Conservation (phyloP, 2,113 vertebrate genomes). For the Salvelinus sp. region DNA sequence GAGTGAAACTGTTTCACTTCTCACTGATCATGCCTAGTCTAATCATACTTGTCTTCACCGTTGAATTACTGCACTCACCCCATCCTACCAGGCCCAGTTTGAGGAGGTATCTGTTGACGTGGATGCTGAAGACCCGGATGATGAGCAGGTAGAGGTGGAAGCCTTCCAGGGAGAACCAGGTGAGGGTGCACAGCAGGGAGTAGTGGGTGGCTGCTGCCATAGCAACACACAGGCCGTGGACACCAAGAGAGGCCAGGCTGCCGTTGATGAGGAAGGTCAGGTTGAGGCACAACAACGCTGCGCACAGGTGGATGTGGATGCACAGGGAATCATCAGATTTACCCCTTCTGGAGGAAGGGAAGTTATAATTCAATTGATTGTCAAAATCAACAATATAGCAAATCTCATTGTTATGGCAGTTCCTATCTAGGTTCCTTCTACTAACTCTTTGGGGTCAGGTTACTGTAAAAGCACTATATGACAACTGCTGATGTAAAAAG, state of each 20-base stretch:
- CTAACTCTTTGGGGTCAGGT: too few species aligned
- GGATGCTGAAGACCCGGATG: constrained; percentile 70
- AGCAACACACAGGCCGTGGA: constrained; percentile 1
- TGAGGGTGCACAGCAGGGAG: constrained; percentile 71
- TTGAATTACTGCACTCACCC: constrained; percentile 53
- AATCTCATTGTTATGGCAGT: too few species aligned
- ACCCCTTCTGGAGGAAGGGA: neutral
- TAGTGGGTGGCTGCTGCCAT: constrained; percentile 64
- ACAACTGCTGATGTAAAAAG: too few species aligned
- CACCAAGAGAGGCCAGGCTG: neutral
- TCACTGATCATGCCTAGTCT: too few species aligned
- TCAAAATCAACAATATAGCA: neutral
- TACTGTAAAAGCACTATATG: too few species aligned
- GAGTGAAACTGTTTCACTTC: neutral
- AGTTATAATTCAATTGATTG: neutral
- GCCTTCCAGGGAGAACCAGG: constrained; percentile 71
- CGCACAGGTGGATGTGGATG: constrained; percentile 27
- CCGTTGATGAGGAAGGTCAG: constrained; percentile 63
- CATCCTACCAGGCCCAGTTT: constrained; percentile 71
- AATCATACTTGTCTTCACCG: too few species aligned
- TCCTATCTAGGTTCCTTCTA: too few species aligned
- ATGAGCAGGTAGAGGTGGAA: constrained; percentile 72
- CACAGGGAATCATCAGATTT: constrained; percentile 21
- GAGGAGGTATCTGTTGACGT: constrained; percentile 62
- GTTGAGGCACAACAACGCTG: constrained; percentile 68